Percentiles rank a stretch among this genome's conserved stretches.
phyloP scores from a whole-genome alignment of 2,888 invertebrate genomes.

The Zonitis immaculata region DNA sequence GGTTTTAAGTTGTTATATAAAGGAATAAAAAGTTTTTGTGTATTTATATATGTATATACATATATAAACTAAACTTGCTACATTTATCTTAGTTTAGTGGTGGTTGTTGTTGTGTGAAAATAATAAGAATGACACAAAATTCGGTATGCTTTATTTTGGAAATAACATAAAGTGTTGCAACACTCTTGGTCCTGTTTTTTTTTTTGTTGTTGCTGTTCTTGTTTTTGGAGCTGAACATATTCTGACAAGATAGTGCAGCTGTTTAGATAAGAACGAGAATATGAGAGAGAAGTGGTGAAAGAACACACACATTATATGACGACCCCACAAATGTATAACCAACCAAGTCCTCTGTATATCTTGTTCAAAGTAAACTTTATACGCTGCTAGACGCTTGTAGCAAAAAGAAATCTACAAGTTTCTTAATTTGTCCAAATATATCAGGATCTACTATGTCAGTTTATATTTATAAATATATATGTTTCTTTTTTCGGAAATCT shows the following conservation, averaged over 20 bases:
- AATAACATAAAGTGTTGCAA: neutral
- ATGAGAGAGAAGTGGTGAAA: neutral
- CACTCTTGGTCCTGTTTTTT: neutral
- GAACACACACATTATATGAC: constrained; percentile 1
- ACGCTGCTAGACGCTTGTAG: no score
- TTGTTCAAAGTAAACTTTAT: neutral
- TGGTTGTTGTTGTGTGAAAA: no score
- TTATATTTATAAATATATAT: no score
- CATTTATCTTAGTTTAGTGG: neutral
- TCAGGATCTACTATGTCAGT: no score
- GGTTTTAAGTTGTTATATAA: no score
- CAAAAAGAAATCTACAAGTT: no score
- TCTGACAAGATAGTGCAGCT: neutral
- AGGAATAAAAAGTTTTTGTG: no score
- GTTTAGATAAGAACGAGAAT: neutral
- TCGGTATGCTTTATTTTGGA: neutral
- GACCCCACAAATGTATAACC: no score
- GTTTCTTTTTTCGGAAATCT: no score
- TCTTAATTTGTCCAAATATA: no score
- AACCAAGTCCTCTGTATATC: neutral
- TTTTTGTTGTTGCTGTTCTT: neutral
- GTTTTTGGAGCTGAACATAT: neutral
- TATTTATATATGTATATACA: no score
- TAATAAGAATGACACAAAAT: neutral
- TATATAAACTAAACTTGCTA: neutral